These are phyloP conservation scores for Eunapius fragilis DNA, from an alignment of 37 sponge, comb jelly and placozoan genomes.

Conservation along the genomic window DNA sequence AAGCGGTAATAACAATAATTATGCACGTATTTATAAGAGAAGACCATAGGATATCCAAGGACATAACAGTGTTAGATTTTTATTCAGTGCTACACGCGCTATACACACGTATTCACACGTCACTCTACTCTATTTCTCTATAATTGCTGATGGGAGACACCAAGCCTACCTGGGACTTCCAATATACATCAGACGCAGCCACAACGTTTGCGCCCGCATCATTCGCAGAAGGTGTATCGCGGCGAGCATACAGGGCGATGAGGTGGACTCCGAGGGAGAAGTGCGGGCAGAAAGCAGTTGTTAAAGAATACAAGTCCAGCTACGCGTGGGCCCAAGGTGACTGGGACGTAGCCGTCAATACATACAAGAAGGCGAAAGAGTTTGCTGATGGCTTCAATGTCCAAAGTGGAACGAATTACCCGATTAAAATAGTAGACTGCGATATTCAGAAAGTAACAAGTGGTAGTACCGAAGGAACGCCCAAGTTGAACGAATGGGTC, in stretches of 20 bases:
- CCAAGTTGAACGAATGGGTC: slow-evolving; percentile 11
- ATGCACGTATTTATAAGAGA: too few species aligned
- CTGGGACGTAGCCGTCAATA: slow-evolving; percentile 10
- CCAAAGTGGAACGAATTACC: background rate
- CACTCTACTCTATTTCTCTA: too few species aligned
- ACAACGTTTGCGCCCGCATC: background rate
- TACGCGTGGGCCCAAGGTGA: slow-evolving; percentile 17
- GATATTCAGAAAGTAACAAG: background rate
- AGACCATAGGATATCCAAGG: too few species aligned
- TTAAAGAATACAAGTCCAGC: slow-evolving; percentile 8
- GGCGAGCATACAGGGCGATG: slow-evolving; percentile 2
- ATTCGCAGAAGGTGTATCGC: slow-evolving; percentile 4
- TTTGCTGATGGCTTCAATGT: background rate
- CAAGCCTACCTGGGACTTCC: background rate
- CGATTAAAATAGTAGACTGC: slow-evolving; percentile 4
- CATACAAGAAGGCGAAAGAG: slow-evolving; percentile 6
- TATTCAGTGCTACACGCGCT: too few species aligned
- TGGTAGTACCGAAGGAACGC: background rate
- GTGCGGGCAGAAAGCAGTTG: slow-evolving; percentile 3
- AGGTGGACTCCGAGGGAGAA: background rate
- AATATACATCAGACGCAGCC: background rate
- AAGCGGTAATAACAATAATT: too few species aligned
- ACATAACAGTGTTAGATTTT: too few species aligned
- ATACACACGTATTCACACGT: too few species aligned
- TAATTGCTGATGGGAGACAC: too few species aligned